Evolutionary conservation across 2,888 invertebrate species (phyloP).

Genomic region (Cephus nigrinus): DNA sequence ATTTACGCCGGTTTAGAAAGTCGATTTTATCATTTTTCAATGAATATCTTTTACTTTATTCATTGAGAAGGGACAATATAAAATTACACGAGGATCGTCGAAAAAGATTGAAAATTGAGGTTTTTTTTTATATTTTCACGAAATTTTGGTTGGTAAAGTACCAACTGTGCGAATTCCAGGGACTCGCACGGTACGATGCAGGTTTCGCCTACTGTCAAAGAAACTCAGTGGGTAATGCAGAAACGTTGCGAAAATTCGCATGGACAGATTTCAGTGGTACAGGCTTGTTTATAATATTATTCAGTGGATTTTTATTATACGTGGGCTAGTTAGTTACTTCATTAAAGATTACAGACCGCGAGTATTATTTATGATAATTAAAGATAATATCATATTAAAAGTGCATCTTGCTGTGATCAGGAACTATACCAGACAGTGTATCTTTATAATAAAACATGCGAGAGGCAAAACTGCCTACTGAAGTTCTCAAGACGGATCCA

Average conservation of each 20-base stretch:
- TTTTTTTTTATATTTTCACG: neutral
- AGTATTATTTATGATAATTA: neutral
- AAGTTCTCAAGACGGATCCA: constrained; percentile 19
- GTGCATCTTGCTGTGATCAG: neutral
- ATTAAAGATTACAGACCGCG: neutral
- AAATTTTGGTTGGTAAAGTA: constrained; percentile 32
- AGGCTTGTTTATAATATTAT: neutral
- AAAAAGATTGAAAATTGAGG: neutral
- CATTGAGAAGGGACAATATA: neutral
- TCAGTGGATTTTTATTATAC: neutral
- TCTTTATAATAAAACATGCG: neutral
- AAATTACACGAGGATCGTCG: neutral
- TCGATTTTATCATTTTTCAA: neutral
- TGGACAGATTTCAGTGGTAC: neutral
- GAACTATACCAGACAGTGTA: neutral
- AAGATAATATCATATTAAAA: neutral
- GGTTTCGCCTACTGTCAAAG: constrained; percentile 19
- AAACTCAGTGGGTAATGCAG: constrained; percentile 44
- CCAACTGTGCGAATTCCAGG: constrained; percentile 26
- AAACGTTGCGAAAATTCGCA: neutral
- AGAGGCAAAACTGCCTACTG: neutral
- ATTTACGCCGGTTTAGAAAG: neutral
- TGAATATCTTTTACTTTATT: neutral
- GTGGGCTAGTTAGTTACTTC: neutral
- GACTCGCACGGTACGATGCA: constrained; percentile 36